A percentile compares a stretch with the other conserved stretches of the same genome.
These are phyloP conservation scores for Tenebrosternarchus preto DNA, from an alignment of 2,113 vertebrate species.

Conservation along the genomic window DNA sequence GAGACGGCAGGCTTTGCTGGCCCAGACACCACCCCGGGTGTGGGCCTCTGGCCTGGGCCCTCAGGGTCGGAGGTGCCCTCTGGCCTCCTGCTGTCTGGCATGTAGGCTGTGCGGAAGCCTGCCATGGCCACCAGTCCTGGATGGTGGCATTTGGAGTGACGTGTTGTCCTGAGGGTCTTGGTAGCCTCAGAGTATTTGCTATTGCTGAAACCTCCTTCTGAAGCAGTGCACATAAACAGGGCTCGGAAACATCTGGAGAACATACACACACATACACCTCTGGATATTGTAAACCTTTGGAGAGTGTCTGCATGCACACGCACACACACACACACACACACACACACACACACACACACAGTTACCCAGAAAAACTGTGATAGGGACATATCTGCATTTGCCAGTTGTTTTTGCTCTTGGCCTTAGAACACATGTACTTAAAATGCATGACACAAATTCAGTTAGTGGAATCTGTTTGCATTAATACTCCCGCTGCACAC, in stretches of 20 bases:
- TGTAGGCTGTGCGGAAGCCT: not conserved
- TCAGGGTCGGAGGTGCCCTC: slow-evolving; percentile 5
- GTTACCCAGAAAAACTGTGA: too few species aligned
- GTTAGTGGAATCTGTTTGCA: not conserved
- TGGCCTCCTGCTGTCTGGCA: not conserved
- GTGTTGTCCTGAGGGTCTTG: slow-evolving; percentile 56
- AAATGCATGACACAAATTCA: not conserved
- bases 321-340: slow-evolving; percentile 37
- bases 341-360: not conserved
- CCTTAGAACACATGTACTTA: not conserved
- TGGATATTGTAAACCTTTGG: slow-evolving; percentile 75
- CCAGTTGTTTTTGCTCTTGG: too few species aligned
- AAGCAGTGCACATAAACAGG: slow-evolving; percentile 66
- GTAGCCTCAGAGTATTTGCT: slow-evolving; percentile 66
- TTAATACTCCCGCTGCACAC: not conserved
- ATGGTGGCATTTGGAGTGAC: slow-evolving; percentile 44
- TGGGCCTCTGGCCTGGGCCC: not conserved
- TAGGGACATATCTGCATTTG: too few species aligned
- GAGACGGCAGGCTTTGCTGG: slow-evolving; percentile 57
- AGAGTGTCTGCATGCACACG: slow-evolving; percentile 66
- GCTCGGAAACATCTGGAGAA: slow-evolving; percentile 80
- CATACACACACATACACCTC: slow-evolving; percentile 61
- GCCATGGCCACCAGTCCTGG: slow-evolving; percentile 39
- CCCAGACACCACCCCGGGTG: not conserved
- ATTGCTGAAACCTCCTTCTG: slow-evolving; percentile 56